A percentile compares a stretch with the other conserved stretches of the same genome.
Conservation (phyloP, 2,888 invertebrate species). For the Encarsia formosa region DNA sequence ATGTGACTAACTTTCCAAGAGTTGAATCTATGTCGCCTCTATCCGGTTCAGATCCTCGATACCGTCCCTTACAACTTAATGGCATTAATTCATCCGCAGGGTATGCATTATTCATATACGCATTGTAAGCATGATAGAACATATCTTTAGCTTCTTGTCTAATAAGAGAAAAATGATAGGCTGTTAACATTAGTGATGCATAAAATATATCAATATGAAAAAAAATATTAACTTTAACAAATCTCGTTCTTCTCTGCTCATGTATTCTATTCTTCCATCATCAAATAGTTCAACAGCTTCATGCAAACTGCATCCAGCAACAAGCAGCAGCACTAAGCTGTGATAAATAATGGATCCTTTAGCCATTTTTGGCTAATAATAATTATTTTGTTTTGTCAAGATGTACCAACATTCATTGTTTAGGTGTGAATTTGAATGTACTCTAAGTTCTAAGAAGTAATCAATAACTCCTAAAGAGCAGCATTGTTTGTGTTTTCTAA, state of each 20-base stretch:
- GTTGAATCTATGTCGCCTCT: conserved; percentile 96
- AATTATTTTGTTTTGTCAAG: conserved; percentile 42
- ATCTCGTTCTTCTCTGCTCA: conserved; percentile 64
- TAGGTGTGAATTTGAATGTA: conserved; percentile 10
- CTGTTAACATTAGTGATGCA: not conserved
- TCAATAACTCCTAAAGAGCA: too few relatives aligned
- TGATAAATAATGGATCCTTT: conserved; percentile 10
- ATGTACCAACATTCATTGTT: conserved; percentile 37
- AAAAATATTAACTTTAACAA: conserved; percentile 58
- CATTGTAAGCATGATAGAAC: conserved; percentile 95
- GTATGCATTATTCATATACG: conserved; percentile 95
- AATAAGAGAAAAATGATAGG: not conserved
- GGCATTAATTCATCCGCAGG: conserved; percentile 99
- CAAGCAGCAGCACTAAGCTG: conserved; percentile 32
- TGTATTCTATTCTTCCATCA: conserved; percentile 48
- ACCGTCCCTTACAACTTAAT: conserved; percentile 87
- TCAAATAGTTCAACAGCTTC: conserved; percentile 33
- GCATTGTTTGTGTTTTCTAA: too few relatives aligned
- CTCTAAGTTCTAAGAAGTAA: too few relatives aligned
- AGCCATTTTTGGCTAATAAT: conserved; percentile 22
- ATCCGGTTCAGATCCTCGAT: conserved; percentile 82
- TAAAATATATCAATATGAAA: not conserved
- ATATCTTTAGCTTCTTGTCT: conserved; percentile 75
- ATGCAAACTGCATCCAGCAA: conserved; percentile 38
- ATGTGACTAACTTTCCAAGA: conserved; percentile 85